These are phyloP conservation scores for Pseudopodoces humilis DNA, from an alignment of 2,113 vertebrate genomes.

Conservation along the genomic window DNA sequence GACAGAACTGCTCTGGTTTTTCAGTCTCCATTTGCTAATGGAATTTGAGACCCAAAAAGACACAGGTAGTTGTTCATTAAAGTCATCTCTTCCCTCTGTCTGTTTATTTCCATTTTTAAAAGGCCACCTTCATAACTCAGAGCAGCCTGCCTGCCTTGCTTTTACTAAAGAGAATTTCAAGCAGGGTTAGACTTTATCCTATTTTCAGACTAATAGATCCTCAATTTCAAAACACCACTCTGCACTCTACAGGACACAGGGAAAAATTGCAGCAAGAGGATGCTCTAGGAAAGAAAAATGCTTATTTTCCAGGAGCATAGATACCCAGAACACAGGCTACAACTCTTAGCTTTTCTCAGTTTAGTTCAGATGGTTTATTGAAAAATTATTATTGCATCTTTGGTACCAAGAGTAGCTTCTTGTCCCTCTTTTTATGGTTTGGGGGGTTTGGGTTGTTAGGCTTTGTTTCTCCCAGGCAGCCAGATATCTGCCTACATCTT, in stretches of 20 bases:
- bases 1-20: neutral
- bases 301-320: neutral
- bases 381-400: neutral
- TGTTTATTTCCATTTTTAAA: slow-evolving; percentile 70
- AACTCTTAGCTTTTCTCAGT: neutral
- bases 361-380: neutral
- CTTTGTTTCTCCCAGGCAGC: neutral
- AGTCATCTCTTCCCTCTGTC: slow-evolving; percentile 22
- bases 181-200: neutral
- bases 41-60: slow-evolving; percentile 28
- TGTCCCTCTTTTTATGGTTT: neutral
- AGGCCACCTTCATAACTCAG: slow-evolving; percentile 68
- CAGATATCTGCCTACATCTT: neutral
- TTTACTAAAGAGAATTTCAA: slow-evolving; percentile 51
- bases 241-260: slow-evolving; percentile 60
- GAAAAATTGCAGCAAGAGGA: slow-evolving; percentile 16
- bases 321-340: neutral
- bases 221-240: slow-evolving; percentile 58
- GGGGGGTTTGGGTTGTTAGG: neutral
- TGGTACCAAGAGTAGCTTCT: neutral
- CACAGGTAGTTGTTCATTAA: slow-evolving; percentile 21
- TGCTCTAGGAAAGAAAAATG: neutral
- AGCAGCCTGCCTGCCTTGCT: neutral
- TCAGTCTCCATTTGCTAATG: slow-evolving; percentile 14
- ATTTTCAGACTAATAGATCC: slow-evolving; percentile 1